Conservation (phyloP, 2,113 vertebrate species). For the Hemiscyllium ocellatum region DNA sequence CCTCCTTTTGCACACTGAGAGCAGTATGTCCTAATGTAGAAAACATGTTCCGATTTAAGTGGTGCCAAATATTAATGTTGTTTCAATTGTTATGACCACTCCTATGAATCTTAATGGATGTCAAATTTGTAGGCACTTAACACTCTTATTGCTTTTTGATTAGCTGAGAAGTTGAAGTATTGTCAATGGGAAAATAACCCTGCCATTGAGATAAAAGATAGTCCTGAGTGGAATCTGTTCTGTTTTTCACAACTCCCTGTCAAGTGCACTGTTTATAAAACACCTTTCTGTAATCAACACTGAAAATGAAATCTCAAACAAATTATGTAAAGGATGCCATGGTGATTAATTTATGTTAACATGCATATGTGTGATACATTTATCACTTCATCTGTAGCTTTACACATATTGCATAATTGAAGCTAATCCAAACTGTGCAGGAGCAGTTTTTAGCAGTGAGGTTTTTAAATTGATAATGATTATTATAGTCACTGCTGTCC, state of each 20-base stretch:
- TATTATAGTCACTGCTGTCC: constrained; percentile 1
- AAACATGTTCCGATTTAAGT: background rate
- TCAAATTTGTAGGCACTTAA: background rate
- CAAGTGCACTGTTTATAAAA: constrained; percentile 24
- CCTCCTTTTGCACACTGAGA: background rate
- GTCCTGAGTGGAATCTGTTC: background rate
- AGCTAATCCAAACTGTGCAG: constrained; percentile 1
- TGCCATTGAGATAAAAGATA: background rate
- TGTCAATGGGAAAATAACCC: background rate
- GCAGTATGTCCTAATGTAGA: background rate
- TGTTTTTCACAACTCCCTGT: background rate
- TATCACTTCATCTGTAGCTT: constrained; percentile 30
- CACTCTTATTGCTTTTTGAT: constrained; percentile 18
- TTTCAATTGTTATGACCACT: background rate
- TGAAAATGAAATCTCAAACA: constrained; percentile 33
- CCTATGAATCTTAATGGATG: background rate
- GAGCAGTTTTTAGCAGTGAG: constrained; percentile 8
- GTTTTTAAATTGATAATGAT: constrained; percentile 2
- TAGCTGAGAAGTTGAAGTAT: background rate
- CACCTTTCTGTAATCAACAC: constrained; percentile 22
- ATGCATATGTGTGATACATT: constrained; percentile 25
- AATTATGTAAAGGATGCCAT: constrained; percentile 36
- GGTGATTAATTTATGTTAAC: constrained; percentile 35
- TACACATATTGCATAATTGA: constrained; percentile 34
- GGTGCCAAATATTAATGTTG: background rate